Percentiles rank a stretch among this genome's conserved stretches.
Conservation (phyloP, 2,797 vertebrate genomes). For the Caiman crocodilus region DNA sequence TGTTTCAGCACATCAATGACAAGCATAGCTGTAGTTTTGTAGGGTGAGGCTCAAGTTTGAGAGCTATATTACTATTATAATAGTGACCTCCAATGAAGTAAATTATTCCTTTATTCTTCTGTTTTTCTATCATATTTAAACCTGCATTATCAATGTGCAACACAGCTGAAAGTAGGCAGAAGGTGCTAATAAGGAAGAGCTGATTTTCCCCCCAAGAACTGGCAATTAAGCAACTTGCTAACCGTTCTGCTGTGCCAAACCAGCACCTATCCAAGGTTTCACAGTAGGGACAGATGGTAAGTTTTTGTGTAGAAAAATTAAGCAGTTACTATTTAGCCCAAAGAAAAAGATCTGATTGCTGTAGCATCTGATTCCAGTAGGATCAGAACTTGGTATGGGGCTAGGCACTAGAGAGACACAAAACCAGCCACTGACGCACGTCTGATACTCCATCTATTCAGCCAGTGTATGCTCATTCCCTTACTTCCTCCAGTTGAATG, state of each 20-base stretch:
- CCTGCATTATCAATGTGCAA: background rate
- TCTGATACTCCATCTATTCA: background rate
- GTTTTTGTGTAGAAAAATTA: background rate
- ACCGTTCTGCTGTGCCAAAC: rapidly evolving
- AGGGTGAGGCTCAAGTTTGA: conserved; percentile 2
- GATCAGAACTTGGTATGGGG: background rate
- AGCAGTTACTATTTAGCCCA: background rate
- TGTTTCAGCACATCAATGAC: background rate
- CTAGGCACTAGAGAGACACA: background rate
- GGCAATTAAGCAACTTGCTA: background rate
- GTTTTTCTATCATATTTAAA: background rate
- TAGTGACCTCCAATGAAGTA: background rate
- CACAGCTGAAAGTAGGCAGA: rapidly evolving
- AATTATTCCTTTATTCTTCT: background rate
- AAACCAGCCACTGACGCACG: background rate
- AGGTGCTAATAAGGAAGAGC: background rate
- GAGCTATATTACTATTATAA: background rate
- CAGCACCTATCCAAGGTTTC: too few species aligned
- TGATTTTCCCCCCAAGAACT: background rate
- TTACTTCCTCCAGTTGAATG: background rate
- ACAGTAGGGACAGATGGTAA: background rate
- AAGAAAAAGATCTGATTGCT: background rate
- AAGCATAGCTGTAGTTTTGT: background rate
- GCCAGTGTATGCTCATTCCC: background rate
- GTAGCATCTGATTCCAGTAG: too few species aligned